phyloP scores from a whole-genome alignment of 2,113 vertebrate species.

The Cyanoliseus patagonus region DNA sequence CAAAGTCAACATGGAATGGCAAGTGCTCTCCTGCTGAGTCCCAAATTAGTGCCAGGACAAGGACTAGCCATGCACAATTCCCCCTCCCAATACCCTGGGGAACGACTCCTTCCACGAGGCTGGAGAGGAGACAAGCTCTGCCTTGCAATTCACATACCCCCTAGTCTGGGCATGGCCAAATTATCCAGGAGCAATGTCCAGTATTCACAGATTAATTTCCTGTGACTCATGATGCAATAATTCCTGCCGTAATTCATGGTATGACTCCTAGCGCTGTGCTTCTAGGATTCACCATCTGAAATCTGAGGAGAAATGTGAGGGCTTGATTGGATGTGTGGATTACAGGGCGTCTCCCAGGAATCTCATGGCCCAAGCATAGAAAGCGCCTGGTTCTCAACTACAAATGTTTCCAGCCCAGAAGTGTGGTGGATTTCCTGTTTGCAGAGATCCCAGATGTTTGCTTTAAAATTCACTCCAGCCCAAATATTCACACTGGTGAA shows the following conservation, averaged over 20 bases:
- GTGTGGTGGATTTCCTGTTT: slow-evolving; percentile 24
- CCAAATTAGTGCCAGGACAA: not conserved
- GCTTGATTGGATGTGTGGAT: not conserved
- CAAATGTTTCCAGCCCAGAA: not conserved
- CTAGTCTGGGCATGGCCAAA: not conserved
- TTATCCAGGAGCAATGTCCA: not conserved
- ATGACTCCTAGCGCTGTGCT: not conserved
- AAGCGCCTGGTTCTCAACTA: not conserved
- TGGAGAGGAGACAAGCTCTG: not conserved
- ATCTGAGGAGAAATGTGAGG: not conserved
- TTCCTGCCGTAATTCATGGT: not conserved
- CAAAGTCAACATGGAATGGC: not conserved
- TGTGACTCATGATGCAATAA: not conserved
- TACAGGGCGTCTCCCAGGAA: not conserved
- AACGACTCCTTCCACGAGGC: not conserved
- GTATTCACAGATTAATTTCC: slow-evolving; percentile 31
- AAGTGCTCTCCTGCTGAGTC: not conserved
- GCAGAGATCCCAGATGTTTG: slow-evolving; percentile 34
- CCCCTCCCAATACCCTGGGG: accelerated
- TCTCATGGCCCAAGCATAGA: accelerated
- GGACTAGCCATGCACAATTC: not conserved
- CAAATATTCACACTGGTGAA: not conserved
- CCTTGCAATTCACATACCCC: not conserved
- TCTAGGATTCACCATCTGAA: slow-evolving; percentile 43
- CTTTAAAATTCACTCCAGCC: slow-evolving; percentile 26